These are phyloP conservation scores for Lepus timidus DNA, from an alignment of 2,113 vertebrate genomes.

Conservation along the genomic window DNA sequence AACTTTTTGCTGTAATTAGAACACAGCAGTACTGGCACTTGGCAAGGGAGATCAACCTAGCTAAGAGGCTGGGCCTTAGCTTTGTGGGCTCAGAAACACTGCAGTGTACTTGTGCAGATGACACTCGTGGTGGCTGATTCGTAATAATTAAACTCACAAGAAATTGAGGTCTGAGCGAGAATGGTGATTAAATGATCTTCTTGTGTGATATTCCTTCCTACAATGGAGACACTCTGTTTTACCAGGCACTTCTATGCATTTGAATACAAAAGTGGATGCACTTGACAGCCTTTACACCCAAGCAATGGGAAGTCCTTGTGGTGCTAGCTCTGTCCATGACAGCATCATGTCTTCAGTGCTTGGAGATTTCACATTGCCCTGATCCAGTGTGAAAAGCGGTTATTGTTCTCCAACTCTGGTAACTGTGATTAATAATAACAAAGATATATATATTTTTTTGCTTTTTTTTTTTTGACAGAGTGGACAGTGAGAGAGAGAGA, in stretches of 20 bases:
- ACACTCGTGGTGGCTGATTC: background rate
- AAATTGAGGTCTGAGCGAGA: slow-evolving; percentile 43
- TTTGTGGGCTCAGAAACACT: background rate
- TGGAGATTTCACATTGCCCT: background rate
- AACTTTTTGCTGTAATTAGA: background rate
- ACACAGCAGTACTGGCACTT: background rate
- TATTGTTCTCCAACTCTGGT: background rate
- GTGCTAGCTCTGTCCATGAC: background rate
- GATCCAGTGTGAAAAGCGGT: background rate
- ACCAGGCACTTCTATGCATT: background rate
- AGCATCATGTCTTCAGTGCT: background rate
- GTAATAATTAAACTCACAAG: slow-evolving; percentile 7
- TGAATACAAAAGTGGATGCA: background rate
- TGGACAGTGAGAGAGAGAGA: too few relatives aligned
- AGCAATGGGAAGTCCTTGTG: background rate
- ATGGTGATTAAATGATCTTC: background rate
- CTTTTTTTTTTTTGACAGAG: too few relatives aligned
- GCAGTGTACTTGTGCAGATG: background rate
- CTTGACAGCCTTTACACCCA: background rate
- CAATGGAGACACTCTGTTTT: background rate
- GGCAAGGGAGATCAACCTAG: background rate
- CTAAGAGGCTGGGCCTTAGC: background rate
- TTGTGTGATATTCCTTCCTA: background rate
- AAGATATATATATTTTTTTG: background rate
- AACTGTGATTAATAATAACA: slow-evolving; percentile 17